Conservation (phyloP, 2,888 invertebrate species). For the Agrotis clavis region DNA sequence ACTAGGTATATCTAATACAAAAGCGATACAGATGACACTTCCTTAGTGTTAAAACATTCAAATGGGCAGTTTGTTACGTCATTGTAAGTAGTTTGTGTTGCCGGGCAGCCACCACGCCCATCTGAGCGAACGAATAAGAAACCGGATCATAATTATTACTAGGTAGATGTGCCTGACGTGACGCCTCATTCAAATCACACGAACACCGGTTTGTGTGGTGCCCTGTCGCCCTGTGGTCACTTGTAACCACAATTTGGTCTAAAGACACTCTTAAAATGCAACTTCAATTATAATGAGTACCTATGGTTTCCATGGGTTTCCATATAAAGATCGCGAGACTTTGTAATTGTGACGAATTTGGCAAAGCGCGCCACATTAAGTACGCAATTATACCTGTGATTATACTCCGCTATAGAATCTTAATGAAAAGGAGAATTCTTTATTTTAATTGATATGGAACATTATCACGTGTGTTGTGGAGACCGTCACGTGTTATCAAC, state of each 20-base stretch:
- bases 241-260: slow-evolving; percentile 18
- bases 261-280: slow-evolving; percentile 26
- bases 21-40: slow-evolving; percentile 60
- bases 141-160: slow-evolving; percentile 66
- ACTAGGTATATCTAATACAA: slow-evolving; percentile 32
- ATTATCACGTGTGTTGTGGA: slow-evolving; percentile 44
- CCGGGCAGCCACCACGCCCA: slow-evolving; percentile 71
- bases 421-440: slow-evolving; percentile 40
- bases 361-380: slow-evolving; percentile 28
- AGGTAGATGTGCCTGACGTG: slow-evolving; percentile 52
- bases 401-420: slow-evolving; percentile 28
- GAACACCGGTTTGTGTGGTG: slow-evolving; percentile 22
- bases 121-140: slow-evolving; percentile 66
- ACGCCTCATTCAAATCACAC: slow-evolving; percentile 46
- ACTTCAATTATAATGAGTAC: slow-evolving; percentile 21
- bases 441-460: slow-evolving; percentile 32
- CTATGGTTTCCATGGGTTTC: slow-evolving; percentile 19
- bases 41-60: slow-evolving; percentile 65
- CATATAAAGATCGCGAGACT: slow-evolving; percentile 12
- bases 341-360: slow-evolving; percentile 41
- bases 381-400: slow-evolving; percentile 32
- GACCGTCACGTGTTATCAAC: slow-evolving; percentile 53
- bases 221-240: not conserved
- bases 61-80: slow-evolving; percentile 68
- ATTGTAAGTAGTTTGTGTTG: slow-evolving; percentile 65